These are phyloP conservation scores for Ophiothrix spiculata DNA, from an alignment of 35 echinoderm and acorn worm genomes.

Conservation along the genomic window DNA sequence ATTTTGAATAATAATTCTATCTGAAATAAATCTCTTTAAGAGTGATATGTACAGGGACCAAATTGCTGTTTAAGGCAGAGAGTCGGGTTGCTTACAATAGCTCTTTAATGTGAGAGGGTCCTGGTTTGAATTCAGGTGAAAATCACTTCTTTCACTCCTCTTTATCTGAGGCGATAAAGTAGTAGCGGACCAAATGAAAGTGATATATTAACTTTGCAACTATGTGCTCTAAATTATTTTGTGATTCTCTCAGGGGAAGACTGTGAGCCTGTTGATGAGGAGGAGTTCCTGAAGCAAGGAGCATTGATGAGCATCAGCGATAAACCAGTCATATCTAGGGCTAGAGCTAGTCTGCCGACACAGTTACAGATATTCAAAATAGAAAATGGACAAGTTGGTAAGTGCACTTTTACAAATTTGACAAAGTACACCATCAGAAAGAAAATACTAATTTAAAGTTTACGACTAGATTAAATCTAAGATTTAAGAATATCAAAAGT, in stretches of 20 bases:
- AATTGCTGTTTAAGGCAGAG: not conserved
- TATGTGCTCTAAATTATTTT: not conserved
- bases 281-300: constrained; percentile 78
- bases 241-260: constrained; percentile 33
- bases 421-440: too few species aligned
- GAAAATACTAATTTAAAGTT: too few species aligned
- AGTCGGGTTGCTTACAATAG: not conserved
- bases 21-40: too few species aligned
- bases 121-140: not conserved
- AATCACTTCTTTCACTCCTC: not conserved
- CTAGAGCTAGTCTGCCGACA: constrained; percentile 79
- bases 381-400: constrained; percentile 74
- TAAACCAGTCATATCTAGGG: constrained; percentile 76
- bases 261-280: constrained; percentile 63
- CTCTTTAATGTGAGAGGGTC: not conserved
- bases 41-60: too few species aligned
- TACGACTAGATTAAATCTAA: too few species aligned
- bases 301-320: constrained; percentile 73
- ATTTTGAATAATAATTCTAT: too few species aligned
- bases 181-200: too few species aligned
- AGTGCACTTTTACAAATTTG: too few species aligned
- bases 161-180: not conserved
- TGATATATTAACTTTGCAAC: not conserved
- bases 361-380: constrained; percentile 93
- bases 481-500: too few species aligned